A percentile compares a stretch with the other conserved stretches of the same genome.
Evolutionary conservation across 1,140 invertebrate species (phyloP).

Genomic region (Argopecten irradians): DNA sequence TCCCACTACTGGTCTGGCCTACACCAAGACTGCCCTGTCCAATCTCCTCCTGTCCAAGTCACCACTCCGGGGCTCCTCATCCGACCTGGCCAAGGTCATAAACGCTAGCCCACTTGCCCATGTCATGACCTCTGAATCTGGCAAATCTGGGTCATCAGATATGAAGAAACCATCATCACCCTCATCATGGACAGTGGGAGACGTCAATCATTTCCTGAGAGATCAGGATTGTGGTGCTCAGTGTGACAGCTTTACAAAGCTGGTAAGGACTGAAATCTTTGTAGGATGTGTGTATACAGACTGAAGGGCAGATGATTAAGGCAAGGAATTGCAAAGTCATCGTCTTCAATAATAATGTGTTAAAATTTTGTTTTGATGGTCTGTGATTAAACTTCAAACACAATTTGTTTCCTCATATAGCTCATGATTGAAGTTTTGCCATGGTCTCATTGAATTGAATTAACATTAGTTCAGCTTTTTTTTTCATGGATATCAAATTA

Average conservation of each 20-base stretch:
- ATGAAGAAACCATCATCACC: conserved; percentile 73
- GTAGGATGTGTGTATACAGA: not conserved
- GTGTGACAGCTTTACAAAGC: conserved; percentile 89
- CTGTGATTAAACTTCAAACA: no score
- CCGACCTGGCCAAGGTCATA: not conserved
- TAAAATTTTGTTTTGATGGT: no score
- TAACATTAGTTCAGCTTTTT: no score
- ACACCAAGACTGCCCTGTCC: conserved; percentile 52
- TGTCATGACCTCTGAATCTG: not conserved
- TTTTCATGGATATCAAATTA: no score
- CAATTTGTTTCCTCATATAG: no score
- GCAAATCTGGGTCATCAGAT: conserved; percentile 29
- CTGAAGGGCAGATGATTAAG: not conserved
- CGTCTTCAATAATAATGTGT: no score
- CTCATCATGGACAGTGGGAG: conserved; percentile 87
- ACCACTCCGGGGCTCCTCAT: conserved; percentile 18
- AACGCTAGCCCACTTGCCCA: not conserved
- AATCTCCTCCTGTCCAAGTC: conserved; percentile 45
- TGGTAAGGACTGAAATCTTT: conserved; percentile 76
- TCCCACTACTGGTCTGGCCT: not conserved
- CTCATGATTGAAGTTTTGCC: no score
- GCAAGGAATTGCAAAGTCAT: no score
- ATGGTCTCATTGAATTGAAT: no score
- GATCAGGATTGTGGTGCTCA: conserved; percentile 94
- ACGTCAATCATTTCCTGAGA: conserved; percentile 91